These are phyloP conservation scores for Rhorus exstirpatorius DNA, from an alignment of 2,888 invertebrate species.

Conservation along the genomic window DNA sequence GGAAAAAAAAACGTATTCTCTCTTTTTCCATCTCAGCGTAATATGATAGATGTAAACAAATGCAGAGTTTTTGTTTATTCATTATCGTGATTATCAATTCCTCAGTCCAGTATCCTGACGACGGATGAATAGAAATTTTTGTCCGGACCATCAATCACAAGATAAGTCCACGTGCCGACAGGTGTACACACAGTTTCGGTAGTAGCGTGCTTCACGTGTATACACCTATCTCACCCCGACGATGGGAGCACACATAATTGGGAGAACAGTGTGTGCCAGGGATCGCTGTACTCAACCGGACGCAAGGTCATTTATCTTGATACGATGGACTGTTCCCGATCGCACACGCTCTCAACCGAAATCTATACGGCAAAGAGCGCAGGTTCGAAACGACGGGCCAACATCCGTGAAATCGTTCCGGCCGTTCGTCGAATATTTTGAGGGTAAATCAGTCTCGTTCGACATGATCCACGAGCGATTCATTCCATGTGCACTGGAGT, in stretches of 20 bases:
- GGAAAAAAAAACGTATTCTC: not conserved
- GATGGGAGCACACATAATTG: conserved; percentile 79
- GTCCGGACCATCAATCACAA: conserved; percentile 79
- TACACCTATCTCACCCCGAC: conserved; percentile 26
- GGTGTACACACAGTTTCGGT: conserved; percentile 74
- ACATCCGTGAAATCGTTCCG: conserved; percentile 81
- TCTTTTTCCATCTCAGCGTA: not conserved
- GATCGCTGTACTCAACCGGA: conserved; percentile 79
- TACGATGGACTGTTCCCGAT: conserved; percentile 74
- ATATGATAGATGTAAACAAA: not conserved
- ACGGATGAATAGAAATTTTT: not conserved
- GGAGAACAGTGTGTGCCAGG: conserved; percentile 77
- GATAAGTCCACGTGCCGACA: conserved; percentile 76
- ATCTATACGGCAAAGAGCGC: conserved; percentile 35
- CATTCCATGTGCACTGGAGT: not conserved
- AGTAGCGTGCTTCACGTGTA: conserved; percentile 1
- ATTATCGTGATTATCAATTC: not conserved
- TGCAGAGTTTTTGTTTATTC: too few species aligned
- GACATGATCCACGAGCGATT: conserved; percentile 21
- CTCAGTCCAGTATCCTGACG: not conserved
- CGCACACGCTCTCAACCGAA: conserved; percentile 34
- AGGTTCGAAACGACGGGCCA: conserved; percentile 70
- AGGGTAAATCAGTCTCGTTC: conserved; percentile 75
- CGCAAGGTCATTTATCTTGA: conserved; percentile 82
- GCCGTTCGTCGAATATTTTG: conserved; percentile 66